These are phyloP conservation scores for Linepithema humile DNA, from an alignment of 1,140 invertebrate genomes.

Conservation along the genomic window DNA sequence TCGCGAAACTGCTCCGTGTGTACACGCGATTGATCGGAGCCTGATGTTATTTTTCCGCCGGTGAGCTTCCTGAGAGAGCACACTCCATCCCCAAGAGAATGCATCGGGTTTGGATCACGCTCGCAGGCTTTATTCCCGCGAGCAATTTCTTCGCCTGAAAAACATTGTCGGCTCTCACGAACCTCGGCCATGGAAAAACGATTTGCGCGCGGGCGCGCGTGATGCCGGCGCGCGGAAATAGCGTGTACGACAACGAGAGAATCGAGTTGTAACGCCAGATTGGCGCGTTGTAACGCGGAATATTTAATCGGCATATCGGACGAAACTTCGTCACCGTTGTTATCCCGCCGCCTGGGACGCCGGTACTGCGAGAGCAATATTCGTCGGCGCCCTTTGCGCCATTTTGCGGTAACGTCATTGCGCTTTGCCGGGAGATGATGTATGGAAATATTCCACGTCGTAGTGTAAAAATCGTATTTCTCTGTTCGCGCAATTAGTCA, in stretches of 20 bases:
- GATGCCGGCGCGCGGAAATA: neutral
- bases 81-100: neutral
- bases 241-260: neutral
- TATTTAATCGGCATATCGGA: conserved; percentile 50
- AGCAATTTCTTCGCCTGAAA: conserved; percentile 52
- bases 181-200: conserved; percentile 39
- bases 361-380: neutral
- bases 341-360: neutral
- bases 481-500: neutral
- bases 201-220: conserved; percentile 41
- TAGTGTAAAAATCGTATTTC: neutral
- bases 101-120: neutral
- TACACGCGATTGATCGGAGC: conserved; percentile 40
- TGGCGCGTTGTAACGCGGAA: conserved; percentile 16
- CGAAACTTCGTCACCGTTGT: conserved; percentile 26
- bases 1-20: neutral
- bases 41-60: conserved; percentile 54
- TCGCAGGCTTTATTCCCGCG: conserved; percentile 44
- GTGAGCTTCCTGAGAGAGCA: neutral
- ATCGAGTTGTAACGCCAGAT: conserved; percentile 41
- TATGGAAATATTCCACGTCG: conserved; percentile 19
- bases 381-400: neutral
- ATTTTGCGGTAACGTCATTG: conserved; percentile 6
- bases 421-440: neutral
- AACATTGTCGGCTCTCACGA: conserved; percentile 31